Conservation (phyloP, 2,113 vertebrate genomes). For the Lepidothrix coronata region DNA sequence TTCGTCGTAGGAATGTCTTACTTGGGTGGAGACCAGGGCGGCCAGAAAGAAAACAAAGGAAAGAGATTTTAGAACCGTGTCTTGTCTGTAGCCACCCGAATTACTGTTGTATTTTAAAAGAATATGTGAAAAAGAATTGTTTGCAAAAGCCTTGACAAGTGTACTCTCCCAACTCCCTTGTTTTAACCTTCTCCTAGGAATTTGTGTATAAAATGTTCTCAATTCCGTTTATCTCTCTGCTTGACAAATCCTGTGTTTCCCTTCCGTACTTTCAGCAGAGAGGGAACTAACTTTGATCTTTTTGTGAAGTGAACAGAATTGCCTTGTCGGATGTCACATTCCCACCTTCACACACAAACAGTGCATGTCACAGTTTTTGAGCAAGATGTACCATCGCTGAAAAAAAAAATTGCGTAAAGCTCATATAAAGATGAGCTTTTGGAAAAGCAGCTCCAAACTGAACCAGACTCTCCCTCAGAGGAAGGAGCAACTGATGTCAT, state of each 20-base stretch:
- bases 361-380: background rate
- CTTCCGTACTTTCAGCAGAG: background rate
- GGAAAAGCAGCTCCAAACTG: background rate
- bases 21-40: background rate
- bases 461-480: background rate
- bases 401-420: background rate
- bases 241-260: constrained; percentile 20
- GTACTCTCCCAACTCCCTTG: background rate
- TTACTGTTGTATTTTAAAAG: constrained; percentile 8
- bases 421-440: background rate
- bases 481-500: background rate
- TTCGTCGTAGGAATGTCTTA: background rate
- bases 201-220: constrained; percentile 30
- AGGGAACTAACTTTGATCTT: constrained; percentile 36
- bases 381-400: background rate
- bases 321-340: background rate
- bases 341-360: background rate
- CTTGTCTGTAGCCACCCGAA: constrained; percentile 13
- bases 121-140: background rate
- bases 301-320: background rate
- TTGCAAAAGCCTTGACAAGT: constrained; percentile 13
- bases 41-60: constrained; percentile 1
- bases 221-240: constrained; percentile 9
- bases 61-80: background rate
- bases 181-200: constrained; percentile 17